Evolutionary conservation across 2,113 vertebrate genomes (phyloP).

Genomic region (Sorex araneus): DNA sequence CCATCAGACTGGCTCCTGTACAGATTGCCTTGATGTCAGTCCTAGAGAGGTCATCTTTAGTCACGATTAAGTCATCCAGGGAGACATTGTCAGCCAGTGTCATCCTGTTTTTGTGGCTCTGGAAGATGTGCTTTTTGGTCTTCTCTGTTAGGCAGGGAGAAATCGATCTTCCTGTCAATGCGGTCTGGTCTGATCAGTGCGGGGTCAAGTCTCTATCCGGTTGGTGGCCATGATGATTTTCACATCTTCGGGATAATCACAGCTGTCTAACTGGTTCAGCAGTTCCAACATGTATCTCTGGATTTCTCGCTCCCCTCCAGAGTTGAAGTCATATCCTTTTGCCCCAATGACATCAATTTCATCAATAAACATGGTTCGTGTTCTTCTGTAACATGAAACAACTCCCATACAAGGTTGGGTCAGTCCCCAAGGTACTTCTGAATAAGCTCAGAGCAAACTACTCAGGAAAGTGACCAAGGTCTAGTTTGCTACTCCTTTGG

Average conservation of each 20-base stretch:
- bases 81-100: conserved; percentile 96
- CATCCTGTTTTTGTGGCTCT: conserved; percentile 99
- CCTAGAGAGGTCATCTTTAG: conserved; percentile 98
- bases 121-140: conserved; percentile 98
- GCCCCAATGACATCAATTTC: conserved; percentile 99
- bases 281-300: conserved; percentile 99
- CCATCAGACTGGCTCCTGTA: conserved; percentile 98
- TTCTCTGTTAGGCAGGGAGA: conserved; percentile 98
- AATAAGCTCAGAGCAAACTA: conserved; percentile 98
- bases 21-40: conserved; percentile 99
- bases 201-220: conserved; percentile 97
- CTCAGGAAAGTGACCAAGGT: conserved; percentile 98
- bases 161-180: conserved; percentile 98
- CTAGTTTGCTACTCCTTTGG: conserved; percentile 99
- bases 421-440: conserved; percentile 98
- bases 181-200: conserved; percentile 98
- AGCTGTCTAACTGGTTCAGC: conserved; percentile 98
- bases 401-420: conserved; percentile 96
- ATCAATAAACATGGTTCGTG: conserved; percentile 98
- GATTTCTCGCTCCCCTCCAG: conserved; percentile 97
- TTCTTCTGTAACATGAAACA: conserved; percentile 98
- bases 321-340: conserved; percentile 99
- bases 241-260: conserved; percentile 97
- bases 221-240: conserved; percentile 99
- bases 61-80: conserved; percentile 97